Evolutionary conservation across 1,140 invertebrate genomes (phyloP).

Genomic region (Drosophila neocordata): DNA sequence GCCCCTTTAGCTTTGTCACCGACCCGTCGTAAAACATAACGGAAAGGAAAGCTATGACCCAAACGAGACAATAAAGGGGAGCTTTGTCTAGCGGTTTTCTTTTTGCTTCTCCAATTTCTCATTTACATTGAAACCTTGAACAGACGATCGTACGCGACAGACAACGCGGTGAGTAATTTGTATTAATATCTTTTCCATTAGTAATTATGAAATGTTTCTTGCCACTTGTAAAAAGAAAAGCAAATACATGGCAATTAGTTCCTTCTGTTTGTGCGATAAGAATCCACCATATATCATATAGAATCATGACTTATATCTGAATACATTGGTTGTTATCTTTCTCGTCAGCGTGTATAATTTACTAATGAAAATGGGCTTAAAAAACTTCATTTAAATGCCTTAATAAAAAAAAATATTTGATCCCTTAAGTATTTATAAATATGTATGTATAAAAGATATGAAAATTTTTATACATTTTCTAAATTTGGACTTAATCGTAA

Average conservation of each 20-base stretch:
- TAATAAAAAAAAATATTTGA: not conserved
- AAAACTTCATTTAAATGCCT: not conserved
- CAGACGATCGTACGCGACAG: not conserved
- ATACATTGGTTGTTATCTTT: not conserved
- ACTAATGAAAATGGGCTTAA: not conserved
- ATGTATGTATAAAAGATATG: no score
- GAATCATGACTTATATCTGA: not conserved
- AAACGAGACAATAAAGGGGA: slow-evolving; percentile 13
- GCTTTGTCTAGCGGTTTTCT: slow-evolving; percentile 17
- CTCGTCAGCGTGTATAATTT: no score
- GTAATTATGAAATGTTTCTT: slow-evolving; percentile 39
- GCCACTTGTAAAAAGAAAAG: slow-evolving; percentile 18
- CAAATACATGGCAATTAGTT: slow-evolving; percentile 12
- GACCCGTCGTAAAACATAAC: not conserved
- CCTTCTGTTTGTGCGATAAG: slow-evolving; percentile 1
- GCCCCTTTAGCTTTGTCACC: not conserved
- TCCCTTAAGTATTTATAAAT: not conserved
- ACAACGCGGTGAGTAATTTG: slow-evolving; percentile 28
- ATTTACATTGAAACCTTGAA: slow-evolving; percentile 4
- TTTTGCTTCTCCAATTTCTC: not conserved
- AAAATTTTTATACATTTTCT: no score
- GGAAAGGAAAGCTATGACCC: not conserved
- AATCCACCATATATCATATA: not conserved
- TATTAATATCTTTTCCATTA: slow-evolving; percentile 26
- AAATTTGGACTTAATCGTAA: no score